Evolutionary conservation across 2,797 vertebrate genomes (phyloP).

Genomic region (Spinus olivaceus): DNA sequence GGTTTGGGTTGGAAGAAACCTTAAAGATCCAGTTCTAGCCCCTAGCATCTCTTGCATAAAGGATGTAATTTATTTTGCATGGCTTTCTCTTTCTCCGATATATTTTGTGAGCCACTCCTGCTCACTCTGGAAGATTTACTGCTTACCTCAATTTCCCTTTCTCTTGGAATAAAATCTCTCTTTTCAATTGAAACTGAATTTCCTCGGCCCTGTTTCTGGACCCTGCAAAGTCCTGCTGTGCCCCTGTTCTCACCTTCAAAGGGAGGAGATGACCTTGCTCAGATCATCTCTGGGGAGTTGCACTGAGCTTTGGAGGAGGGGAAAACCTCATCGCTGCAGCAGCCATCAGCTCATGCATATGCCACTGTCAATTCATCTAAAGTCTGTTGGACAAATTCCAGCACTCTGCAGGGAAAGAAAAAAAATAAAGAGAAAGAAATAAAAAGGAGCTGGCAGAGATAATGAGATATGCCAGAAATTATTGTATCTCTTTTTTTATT

Average conservation of each 20-base stretch:
- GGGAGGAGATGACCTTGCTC: neutral
- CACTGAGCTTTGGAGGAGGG: neutral
- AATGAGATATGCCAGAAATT: neutral
- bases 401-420: neutral
- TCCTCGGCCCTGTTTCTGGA: neutral
- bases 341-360: neutral
- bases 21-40: neutral
- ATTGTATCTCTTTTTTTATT: neutral
- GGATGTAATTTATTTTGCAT: neutral
- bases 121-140: neutral
- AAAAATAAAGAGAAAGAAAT: fast-evolving
- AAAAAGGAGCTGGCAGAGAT: neutral
- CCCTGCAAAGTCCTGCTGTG: neutral
- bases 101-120: neutral
- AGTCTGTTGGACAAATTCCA: neutral
- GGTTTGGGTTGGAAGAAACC: neutral
- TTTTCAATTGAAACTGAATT: neutral
- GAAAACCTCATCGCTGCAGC: neutral
- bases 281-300: neutral
- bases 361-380: neutral
- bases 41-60: neutral
- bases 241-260: neutral
- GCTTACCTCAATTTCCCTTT: neutral
- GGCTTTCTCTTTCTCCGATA: neutral
- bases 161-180: neutral